phyloP scores from a whole-genome alignment of 2,113 vertebrate species.

The Ornithorhynchus anatinus region DNA sequence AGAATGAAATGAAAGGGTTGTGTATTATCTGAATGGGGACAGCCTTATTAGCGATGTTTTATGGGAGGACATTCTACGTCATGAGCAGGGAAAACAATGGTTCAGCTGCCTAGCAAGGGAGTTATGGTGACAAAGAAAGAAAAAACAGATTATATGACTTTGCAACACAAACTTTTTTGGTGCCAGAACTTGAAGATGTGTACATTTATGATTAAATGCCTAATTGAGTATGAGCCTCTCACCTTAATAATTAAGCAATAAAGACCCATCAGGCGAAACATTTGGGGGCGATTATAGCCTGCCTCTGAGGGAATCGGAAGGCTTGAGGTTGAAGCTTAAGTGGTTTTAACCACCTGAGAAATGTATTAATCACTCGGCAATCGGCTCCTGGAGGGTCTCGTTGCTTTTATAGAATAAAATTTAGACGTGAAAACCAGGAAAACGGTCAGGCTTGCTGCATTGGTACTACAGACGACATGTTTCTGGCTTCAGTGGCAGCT shows the following conservation, averaged over 20 bases:
- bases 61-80: neutral
- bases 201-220: conserved; percentile 60
- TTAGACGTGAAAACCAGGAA: conserved; percentile 7
- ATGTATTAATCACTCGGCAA: conserved; percentile 53
- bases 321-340: conserved; percentile 61
- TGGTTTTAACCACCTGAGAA: conserved; percentile 65
- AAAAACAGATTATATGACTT: conserved; percentile 34
- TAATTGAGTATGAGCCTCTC: conserved; percentile 69
- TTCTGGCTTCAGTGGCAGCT: neutral
- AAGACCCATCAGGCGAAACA: conserved; percentile 57
- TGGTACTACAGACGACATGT: neutral
- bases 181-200: conserved; percentile 46
- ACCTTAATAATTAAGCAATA: conserved; percentile 74
- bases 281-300: conserved; percentile 58
- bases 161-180: conserved; percentile 36
- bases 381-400: conserved; percentile 41
- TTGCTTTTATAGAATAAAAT: conserved; percentile 21
- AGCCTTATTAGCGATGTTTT: neutral
- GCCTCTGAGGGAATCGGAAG: conserved; percentile 40
- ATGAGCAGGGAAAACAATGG: neutral
- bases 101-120: neutral
- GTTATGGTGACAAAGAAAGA: neutral
- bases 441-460: too few species aligned
- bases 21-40: too few species aligned
- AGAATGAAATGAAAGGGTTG: too few species aligned